Conservation (phyloP, 2,888 invertebrate genomes). For the Xanthorhoe designata region DNA sequence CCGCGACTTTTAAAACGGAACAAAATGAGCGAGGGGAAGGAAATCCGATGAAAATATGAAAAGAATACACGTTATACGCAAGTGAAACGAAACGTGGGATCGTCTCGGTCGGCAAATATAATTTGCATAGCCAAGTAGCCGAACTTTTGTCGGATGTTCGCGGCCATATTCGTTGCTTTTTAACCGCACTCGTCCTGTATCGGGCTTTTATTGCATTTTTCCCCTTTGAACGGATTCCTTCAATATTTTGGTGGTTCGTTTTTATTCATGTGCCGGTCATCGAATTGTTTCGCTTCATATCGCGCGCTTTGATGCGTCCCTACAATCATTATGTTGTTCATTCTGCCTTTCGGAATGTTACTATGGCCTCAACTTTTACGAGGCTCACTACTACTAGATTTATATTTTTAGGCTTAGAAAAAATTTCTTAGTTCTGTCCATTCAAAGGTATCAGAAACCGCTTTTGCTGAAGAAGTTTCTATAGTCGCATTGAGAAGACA, state of each 20-base stretch:
- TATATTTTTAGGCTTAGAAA: not conserved
- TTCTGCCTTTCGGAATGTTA: slow-evolving; percentile 33
- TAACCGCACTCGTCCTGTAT: slow-evolving; percentile 82
- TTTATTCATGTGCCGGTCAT: slow-evolving; percentile 82
- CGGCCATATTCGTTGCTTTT: slow-evolving; percentile 85
- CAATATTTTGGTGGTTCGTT: slow-evolving; percentile 84
- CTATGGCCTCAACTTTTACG: slow-evolving; percentile 15
- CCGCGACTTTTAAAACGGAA: slow-evolving; percentile 82
- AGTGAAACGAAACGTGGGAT: slow-evolving; percentile 84
- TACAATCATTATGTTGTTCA: slow-evolving; percentile 52
- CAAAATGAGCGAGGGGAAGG: slow-evolving; percentile 83
- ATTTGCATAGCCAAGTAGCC: slow-evolving; percentile 86
- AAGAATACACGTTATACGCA: slow-evolving; percentile 83
- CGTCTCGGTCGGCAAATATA: slow-evolving; percentile 85
- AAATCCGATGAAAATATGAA: slow-evolving; percentile 86
- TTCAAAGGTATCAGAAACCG: not conserved
- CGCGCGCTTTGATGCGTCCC: slow-evolving; percentile 68
- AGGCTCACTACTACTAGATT: not conserved
- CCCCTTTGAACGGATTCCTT: slow-evolving; percentile 85
- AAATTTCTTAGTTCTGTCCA: not conserved
- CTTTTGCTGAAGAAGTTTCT: not conserved
- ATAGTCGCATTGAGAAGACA: not conserved
- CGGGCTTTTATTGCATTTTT: slow-evolving; percentile 83
- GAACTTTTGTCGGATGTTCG: slow-evolving; percentile 84
- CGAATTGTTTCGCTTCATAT: slow-evolving; percentile 82